Base-by-base conservation (phyloP, 2,797 vertebrate species). In the Lutjanus argentimaculatus region DNA sequence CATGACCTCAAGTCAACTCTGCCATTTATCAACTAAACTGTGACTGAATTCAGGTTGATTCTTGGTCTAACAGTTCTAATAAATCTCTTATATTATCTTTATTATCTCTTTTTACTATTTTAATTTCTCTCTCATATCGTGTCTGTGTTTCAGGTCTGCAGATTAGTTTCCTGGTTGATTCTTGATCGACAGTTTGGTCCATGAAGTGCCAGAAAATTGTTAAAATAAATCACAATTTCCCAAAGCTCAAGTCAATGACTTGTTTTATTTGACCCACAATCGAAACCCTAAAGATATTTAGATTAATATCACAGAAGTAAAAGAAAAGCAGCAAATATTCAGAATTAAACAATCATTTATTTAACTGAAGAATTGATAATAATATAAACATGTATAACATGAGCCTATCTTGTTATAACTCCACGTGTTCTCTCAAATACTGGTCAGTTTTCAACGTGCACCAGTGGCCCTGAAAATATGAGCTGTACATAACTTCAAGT, bases 1-100 rank as follows among this genome's bases (percentile, higher is more conserved):
- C 8, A n/a, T 72, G 56, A 66, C 61, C 17, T 43, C 56, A 43
- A 5, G 52, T 72, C 67, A 49, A 56, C 36, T 40, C 16, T 25
- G 55, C 17, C 52, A 42, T 49, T 63, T 25, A 76, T n/a, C 22
- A 30, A 16, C 40, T 63, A 11, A 63, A 15, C 65, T 16, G 25
- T 17, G 19, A 17, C 61, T 51, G 30, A 49, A 53, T 61, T 25
- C 3, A 22, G 7, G 51, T 48, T 51, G 15, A 40, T 10, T 19
- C 25, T 30, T 30, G 55, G 12, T 22, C 52, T 14, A 22, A n/a
- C 13, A 7, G 15, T 51, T 16, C 15, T 17, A 14, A 46, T 59
- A 40, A 59, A 67, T 66, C 21, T 21, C 10, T 42, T 19, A 13
- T 36, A 1, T 0, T 6, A 46, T 49, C 30, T 30, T n/a, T 14